Percentiles rank a stretch among this genome's conserved stretches.
These are phyloP conservation scores for Mustelus asterias DNA, from an alignment of 2,113 vertebrate genomes.

Conservation along the genomic window DNA sequence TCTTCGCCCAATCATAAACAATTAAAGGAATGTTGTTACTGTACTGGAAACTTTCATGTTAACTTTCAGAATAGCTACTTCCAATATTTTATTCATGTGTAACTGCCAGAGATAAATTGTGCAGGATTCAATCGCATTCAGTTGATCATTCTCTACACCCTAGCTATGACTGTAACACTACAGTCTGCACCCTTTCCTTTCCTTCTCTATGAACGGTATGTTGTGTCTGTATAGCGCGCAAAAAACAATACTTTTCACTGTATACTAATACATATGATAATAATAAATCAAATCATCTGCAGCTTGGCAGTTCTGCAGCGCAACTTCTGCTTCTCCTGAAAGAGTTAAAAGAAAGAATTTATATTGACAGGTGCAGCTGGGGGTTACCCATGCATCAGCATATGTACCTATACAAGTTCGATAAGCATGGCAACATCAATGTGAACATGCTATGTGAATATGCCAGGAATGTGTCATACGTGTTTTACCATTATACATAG, in stretches of 20 bases:
- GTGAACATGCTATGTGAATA: not conserved
- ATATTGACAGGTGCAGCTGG: not conserved
- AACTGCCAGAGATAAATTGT: not conserved
- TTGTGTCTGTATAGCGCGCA: too few relatives aligned
- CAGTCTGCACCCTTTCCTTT: too few relatives aligned
- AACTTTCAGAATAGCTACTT: not conserved
- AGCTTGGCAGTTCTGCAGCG: not conserved
- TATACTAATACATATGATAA: too few relatives aligned
- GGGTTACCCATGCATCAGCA: not conserved
- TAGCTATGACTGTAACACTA: too few relatives aligned
- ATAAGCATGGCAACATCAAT: not conserved
- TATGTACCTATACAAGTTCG: not conserved
- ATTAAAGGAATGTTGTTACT: not conserved
- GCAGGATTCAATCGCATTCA: not conserved
- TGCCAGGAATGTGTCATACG: not conserved
- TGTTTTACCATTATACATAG: not conserved
- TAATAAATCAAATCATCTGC: not conserved
- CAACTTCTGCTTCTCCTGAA: not conserved
- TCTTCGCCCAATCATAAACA: not conserved
- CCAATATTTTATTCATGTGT: not conserved
- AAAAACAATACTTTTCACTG: too few relatives aligned
- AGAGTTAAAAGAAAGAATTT: constrained; percentile 2
- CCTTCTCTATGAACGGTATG: too few relatives aligned
- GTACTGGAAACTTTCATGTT: not conserved
- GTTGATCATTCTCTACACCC: too few relatives aligned